A percentile compares a stretch with the other conserved stretches of the same genome.
Conservation (phyloP, 2,797 vertebrate species). For the Cyprinella venusta region DNA sequence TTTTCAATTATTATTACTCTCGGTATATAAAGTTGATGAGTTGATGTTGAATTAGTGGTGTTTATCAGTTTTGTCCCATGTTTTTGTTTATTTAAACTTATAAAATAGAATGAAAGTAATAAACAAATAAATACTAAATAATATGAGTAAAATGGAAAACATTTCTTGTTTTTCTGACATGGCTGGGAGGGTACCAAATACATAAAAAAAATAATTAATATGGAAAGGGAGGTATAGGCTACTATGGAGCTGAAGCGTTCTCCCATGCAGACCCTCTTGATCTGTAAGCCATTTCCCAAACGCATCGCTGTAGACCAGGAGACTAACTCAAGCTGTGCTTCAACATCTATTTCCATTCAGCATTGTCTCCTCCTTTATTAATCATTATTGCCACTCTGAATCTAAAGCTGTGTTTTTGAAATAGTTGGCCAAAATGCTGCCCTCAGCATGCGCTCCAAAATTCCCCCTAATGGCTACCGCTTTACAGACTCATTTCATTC, state of each 20-base stretch:
- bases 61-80: neutral
- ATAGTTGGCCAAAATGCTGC: constrained; percentile 72
- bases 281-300: constrained; percentile 18
- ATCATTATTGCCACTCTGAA: constrained; percentile 73
- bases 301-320: constrained; percentile 47
- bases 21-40: neutral
- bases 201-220: neutral
- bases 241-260: neutral
- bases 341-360: constrained; percentile 69
- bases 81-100: neutral
- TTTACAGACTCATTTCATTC: constrained; percentile 73
- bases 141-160: neutral
- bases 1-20: neutral
- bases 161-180: neutral
- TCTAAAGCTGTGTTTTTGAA: constrained; percentile 65
- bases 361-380: constrained; percentile 73
- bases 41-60: neutral
- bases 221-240: neutral
- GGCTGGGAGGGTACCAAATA: neutral
- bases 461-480: constrained; percentile 68
- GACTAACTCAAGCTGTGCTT: constrained; percentile 64
- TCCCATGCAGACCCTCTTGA: neutral
- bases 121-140: neutral
- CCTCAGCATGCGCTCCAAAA: constrained; percentile 72
- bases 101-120: neutral